Evolutionary conservation across 2,888 invertebrate species (phyloP).

Genomic region (Ganaspis brasiliensis): DNA sequence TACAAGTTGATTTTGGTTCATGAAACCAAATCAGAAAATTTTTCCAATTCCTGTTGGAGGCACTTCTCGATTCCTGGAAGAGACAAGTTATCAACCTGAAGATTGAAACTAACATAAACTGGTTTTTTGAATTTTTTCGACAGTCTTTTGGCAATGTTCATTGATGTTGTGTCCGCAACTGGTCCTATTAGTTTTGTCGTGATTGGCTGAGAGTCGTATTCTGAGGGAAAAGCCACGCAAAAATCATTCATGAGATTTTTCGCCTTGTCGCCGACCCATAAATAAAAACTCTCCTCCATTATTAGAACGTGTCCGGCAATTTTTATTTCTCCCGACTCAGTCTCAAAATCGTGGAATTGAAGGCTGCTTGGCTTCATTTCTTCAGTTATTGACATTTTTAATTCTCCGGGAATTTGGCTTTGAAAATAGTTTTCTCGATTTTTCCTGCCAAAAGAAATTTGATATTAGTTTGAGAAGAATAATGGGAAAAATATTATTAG

Average conservation of each 20-base stretch:
- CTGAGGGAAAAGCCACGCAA: conserved; percentile 73
- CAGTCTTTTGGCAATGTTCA: conserved; percentile 75
- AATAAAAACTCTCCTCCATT: conserved; percentile 76
- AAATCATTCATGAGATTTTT: conserved; percentile 74
- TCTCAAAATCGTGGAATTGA: conserved; percentile 72
- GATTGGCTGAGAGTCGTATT: conserved; percentile 69
- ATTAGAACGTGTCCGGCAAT: conserved; percentile 74
- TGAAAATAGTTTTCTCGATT: neutral
- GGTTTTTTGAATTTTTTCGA: conserved; percentile 76
- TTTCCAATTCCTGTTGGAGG: conserved; percentile 74
- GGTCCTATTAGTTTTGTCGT: conserved; percentile 77
- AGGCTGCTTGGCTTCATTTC: conserved; percentile 72
- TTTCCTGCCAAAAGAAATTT: too few relatives aligned
- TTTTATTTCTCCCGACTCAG: conserved; percentile 69
- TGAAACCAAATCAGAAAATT: conserved; percentile 67
- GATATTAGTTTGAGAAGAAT: too few relatives aligned
- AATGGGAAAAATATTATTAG: too few relatives aligned
- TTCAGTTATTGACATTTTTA: neutral
- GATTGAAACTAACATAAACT: conserved; percentile 80
- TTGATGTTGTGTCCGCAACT: conserved; percentile 71
- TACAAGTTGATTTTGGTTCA: too few relatives aligned
- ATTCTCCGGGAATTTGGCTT: neutral
- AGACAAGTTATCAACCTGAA: conserved; percentile 68
- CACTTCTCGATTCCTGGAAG: conserved; percentile 74
- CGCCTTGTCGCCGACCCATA: conserved; percentile 77